phyloP scores from a whole-genome alignment of 2,888 invertebrate genomes.

The Limnephilus rhombicus region DNA sequence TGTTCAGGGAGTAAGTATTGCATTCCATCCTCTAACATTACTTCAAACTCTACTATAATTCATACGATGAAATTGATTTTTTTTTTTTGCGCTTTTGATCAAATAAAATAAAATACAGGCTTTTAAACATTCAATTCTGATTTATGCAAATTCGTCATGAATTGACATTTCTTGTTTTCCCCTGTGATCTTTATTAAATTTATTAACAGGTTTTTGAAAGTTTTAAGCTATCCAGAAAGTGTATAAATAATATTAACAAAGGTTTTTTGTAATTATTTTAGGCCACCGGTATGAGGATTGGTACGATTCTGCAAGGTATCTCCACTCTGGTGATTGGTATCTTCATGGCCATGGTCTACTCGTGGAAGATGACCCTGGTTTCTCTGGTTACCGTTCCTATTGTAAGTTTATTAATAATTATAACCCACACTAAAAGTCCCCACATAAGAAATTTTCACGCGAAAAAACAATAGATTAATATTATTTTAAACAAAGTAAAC shows the following conservation, averaged over 20 bases:
- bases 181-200: too few species aligned
- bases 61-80: too few species aligned
- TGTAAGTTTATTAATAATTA: constrained; percentile 71
- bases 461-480: too few species aligned
- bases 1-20: constrained; percentile 75
- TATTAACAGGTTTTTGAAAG: too few species aligned
- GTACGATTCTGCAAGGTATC: constrained; percentile 78
- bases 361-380: constrained; percentile 82
- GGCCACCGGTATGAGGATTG: constrained; percentile 81
- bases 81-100: too few species aligned
- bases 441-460: too few species aligned
- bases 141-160: too few species aligned
- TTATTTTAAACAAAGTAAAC: background rate
- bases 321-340: constrained; percentile 80
- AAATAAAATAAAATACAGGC: too few species aligned
- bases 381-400: constrained; percentile 79
- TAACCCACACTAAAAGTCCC: background rate
- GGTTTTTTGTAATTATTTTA: constrained; percentile 67
- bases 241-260: background rate
- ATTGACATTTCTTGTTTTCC: too few species aligned
- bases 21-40: background rate
- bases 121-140: too few species aligned
- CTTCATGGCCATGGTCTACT: constrained; percentile 77
- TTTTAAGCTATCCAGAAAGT: too few species aligned
- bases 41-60: background rate